Base-by-base conservation (phyloP, 2,113 vertebrate genomes). In the Apodemus sylvaticus region DNA sequence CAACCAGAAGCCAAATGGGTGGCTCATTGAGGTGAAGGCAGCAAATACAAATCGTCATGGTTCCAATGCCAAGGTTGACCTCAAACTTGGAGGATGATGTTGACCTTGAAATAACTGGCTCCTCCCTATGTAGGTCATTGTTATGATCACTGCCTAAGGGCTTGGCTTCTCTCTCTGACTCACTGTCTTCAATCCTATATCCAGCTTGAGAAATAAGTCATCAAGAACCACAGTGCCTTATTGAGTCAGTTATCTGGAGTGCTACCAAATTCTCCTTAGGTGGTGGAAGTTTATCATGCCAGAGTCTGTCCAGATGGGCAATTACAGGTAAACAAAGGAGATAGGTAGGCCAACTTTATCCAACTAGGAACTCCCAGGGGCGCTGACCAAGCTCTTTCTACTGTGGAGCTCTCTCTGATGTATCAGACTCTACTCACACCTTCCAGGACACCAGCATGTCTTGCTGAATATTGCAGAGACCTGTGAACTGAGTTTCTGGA, bases 301-400 rank as follows among this genome's bases (percentile, higher is more conserved):
- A 86, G 86, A 34, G 62, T 73, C 42, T 22, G 51, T 96, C 93
- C 94, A 95, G 93, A 95, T 95, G 96, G 96, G 58, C 86, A 96
- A 93, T 95, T 91, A 92, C 88, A 97, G 92, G 90, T 95, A 91
- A 95, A 95, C 94, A 93, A 95, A 96, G 89, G 74, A 73, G 51
- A 62, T 3, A 70, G 88, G 20, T 39, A 83, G 83, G 93, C 92
- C 93, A 89, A 9, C 89, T 62, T 48, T 26, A 0, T 86, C 64
- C 64, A 48, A 14, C 55, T 51, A 77, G 77, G 64, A 22, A 16
- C 29, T 78, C 89, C 66, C 78, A 22, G 76, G 86, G 20, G 58
- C 0, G 39, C 76, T 96, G 96, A 89, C 42, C 89, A 42, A 93
- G 96, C 89, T 77, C 6, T 70, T 91, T 81, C 66, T 85, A 45